These are phyloP conservation scores for Neolamprologus hecqui DNA, from an alignment of 2,113 vertebrate species.

Conservation along the genomic window DNA sequence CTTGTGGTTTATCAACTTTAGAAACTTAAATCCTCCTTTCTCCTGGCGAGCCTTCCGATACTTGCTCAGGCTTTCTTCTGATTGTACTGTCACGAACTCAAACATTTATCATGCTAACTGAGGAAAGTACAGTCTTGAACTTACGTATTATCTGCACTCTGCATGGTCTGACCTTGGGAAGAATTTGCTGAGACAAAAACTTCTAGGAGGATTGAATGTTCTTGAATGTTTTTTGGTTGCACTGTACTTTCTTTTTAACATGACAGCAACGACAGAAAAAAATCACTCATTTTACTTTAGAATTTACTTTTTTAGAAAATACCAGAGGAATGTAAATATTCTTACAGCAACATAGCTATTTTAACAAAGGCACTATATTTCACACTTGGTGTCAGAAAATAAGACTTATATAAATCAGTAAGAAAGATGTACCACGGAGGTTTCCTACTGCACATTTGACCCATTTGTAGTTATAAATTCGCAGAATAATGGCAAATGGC, in stretches of 20 bases:
- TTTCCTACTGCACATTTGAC: not conserved
- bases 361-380: not conserved
- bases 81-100: not conserved
- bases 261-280: not conserved
- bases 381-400: not conserved
- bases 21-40: not conserved
- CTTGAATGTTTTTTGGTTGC: not conserved
- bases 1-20: not conserved
- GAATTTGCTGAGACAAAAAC: not conserved
- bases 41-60: accelerated
- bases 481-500: too few relatives aligned
- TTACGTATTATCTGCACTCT: not conserved
- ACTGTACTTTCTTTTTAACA: not conserved
- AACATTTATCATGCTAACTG: not conserved
- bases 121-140: not conserved
- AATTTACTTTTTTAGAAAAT: not conserved
- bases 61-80: not conserved
- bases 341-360: not conserved
- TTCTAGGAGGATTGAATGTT: not conserved
- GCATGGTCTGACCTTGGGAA: not conserved
- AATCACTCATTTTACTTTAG: not conserved
- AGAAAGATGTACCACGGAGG: not conserved
- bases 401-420: not conserved
- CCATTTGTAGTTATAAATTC: too few relatives aligned
- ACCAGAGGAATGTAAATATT: not conserved